Percentiles rank a stretch among this genome's conserved stretches.
Conservation (phyloP, 2,797 vertebrate species). For the Poeciliopsis paucimaculata region DNA sequence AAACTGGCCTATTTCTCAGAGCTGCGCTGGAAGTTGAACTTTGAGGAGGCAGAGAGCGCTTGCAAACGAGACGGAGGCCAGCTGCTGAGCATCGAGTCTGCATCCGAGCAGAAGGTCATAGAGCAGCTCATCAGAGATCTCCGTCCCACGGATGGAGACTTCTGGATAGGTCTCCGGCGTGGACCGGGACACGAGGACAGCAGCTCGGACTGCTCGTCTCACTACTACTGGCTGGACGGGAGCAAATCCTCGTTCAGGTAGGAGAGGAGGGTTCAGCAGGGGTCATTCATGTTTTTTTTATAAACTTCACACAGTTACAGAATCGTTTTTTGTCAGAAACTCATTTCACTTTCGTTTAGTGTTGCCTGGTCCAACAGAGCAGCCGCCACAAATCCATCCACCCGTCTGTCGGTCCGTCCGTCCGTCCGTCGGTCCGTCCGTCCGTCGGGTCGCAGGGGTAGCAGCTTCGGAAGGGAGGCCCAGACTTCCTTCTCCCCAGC, state of each 20-base stretch:
- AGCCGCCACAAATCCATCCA: too few relatives aligned
- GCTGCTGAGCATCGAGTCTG: slow-evolving; percentile 88
- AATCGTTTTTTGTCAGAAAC: neutral
- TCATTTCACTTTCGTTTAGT: neutral
- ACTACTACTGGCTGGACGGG: slow-evolving; percentile 91
- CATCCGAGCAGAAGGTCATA: slow-evolving; percentile 86
- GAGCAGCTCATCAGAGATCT: slow-evolving; percentile 88
- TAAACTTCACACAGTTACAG: neutral
- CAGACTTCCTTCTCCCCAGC: too few relatives aligned
- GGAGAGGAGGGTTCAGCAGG: neutral
- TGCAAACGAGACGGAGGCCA: slow-evolving; percentile 88
- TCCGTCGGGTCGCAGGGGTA: too few relatives aligned
- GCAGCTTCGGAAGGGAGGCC: too few relatives aligned
- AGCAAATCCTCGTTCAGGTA: slow-evolving; percentile 81
- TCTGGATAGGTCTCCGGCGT: slow-evolving; percentile 95
- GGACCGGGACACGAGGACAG: slow-evolving; percentile 77
- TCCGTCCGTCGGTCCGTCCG: too few relatives aligned
- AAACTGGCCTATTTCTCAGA: slow-evolving; percentile 92
- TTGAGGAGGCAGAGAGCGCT: slow-evolving; percentile 83
- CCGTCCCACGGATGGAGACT: slow-evolving; percentile 90
- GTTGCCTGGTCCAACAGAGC: too few relatives aligned
- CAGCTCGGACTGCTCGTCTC: slow-evolving; percentile 80
- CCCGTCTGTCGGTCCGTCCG: too few relatives aligned
- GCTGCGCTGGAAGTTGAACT: slow-evolving; percentile 83
- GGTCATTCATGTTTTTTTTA: neutral